A percentile compares a stretch with the other conserved stretches of the same genome.
These are phyloP conservation scores for Physella acuta DNA, from an alignment of 1,140 invertebrate species.

Conservation along the genomic window DNA sequence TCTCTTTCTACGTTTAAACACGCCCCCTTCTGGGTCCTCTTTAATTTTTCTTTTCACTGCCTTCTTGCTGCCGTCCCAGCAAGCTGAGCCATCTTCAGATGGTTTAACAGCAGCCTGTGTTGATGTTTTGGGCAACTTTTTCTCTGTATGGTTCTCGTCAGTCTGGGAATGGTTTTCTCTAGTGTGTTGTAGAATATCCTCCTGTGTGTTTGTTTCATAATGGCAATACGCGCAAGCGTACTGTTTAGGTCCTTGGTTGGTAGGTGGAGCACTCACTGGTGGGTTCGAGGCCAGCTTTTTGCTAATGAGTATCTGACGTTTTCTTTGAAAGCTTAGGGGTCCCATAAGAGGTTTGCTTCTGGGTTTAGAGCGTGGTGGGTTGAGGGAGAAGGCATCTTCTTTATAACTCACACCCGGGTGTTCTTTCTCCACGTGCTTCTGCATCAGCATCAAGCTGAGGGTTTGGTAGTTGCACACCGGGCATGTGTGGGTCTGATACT, in stretches of 20 bases:
- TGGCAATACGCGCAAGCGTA: constrained; percentile 37
- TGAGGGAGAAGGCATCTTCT: not conserved
- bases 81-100: constrained; percentile 15
- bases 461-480: constrained; percentile 33
- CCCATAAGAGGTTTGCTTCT: constrained; percentile 9
- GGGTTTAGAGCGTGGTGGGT: not conserved
- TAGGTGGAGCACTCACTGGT: not conserved
- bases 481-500: constrained; percentile 32
- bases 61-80: constrained; percentile 26
- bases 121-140: not conserved
- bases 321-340: constrained; percentile 20
- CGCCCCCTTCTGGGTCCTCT: not conserved
- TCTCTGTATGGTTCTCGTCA: not conserved
- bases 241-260: constrained; percentile 20
- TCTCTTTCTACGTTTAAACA: not conserved
- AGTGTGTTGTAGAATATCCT: constrained; percentile 32
- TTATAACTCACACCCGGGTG: constrained; percentile 25
- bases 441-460: constrained; percentile 29
- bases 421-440: constrained; percentile 27
- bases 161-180: constrained; percentile 26
- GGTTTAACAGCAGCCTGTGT: too few species aligned
- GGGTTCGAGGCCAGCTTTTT: not conserved
- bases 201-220: constrained; percentile 34
- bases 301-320: constrained; percentile 4
- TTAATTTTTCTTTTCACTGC: constrained; percentile 13